Conservation (phyloP, 2,797 vertebrate genomes). For the Cyclura pinguis region DNA sequence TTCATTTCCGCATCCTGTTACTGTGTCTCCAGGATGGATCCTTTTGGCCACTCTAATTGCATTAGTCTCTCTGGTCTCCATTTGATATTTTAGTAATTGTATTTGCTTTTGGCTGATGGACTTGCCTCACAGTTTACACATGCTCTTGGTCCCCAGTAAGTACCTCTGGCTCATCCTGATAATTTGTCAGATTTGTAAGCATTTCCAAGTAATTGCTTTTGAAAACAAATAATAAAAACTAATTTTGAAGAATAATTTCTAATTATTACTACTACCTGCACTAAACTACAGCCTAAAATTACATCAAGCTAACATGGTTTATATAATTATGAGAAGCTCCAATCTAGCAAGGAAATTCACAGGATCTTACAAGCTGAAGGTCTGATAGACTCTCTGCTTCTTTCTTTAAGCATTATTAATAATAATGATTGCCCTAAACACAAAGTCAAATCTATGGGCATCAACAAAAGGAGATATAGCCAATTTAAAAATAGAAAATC, state of each 20-base stretch:
- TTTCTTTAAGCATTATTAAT: not conserved
- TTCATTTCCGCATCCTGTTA: slow-evolving; percentile 71
- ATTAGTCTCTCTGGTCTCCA: slow-evolving; percentile 71
- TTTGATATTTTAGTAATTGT: slow-evolving; percentile 74
- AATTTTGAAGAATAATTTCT: slow-evolving; percentile 21
- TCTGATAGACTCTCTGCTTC: not conserved
- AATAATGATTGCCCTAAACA: not conserved
- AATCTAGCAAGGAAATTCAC: fast-evolving
- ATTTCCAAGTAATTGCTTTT: slow-evolving; percentile 47
- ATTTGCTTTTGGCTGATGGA: slow-evolving; percentile 68
- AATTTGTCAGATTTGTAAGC: slow-evolving; percentile 44
- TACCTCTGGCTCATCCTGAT: slow-evolving; percentile 29
- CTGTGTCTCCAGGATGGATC: slow-evolving; percentile 72
- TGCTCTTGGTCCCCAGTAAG: slow-evolving; percentile 23
- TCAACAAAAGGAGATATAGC: not conserved
- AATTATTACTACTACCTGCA: not conserved
- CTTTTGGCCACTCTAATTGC: slow-evolving; percentile 69
- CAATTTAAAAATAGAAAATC: not conserved
- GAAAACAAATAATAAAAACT: not conserved
- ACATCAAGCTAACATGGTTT: not conserved
- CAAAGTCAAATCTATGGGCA: not conserved
- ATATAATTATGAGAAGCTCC: not conserved
- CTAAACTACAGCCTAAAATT: not conserved
- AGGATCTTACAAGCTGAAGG: not conserved
- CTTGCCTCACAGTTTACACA: slow-evolving; percentile 22